phyloP scores from a whole-genome alignment of 2,113 vertebrate genomes.

The Cheirogaleus medius region DNA sequence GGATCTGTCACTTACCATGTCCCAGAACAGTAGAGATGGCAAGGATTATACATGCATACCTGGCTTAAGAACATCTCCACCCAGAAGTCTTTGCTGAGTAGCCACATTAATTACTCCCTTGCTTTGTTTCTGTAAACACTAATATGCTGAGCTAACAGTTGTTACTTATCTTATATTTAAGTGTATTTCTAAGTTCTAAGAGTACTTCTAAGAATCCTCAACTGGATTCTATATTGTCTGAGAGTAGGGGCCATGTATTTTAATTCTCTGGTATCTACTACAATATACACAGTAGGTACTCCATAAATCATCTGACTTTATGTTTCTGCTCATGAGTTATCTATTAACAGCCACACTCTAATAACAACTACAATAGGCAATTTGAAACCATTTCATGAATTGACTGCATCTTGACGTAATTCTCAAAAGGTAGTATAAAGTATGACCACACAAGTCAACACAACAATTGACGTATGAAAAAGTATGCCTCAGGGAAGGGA shows the following conservation, averaged over 20 bases:
- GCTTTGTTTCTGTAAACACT: background rate
- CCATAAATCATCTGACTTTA: background rate
- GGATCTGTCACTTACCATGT: background rate
- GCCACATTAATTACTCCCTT: background rate
- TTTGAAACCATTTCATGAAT: background rate
- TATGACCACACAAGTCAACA: background rate
- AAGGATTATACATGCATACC: background rate
- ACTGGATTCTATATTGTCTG: background rate
- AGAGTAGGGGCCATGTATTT: background rate
- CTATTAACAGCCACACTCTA: background rate
- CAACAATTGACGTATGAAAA: background rate
- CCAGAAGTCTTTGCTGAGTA: constrained; percentile 28
- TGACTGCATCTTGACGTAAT: background rate
- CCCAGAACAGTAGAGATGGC: background rate
- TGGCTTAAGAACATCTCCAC: constrained; percentile 18
- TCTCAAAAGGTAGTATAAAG: constrained; percentile 21
- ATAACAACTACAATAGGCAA: background rate
- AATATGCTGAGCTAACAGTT: background rate
- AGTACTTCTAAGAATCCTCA: too few relatives aligned
- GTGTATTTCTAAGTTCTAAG: background rate
- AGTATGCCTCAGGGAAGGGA: background rate
- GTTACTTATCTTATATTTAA: background rate
- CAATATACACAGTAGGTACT: background rate
- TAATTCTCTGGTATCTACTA: constrained; percentile 36
- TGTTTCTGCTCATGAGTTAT: background rate